Evolutionary conservation across 2,797 vertebrate genomes (phyloP).

Genomic region (Tragopan temminckii): DNA sequence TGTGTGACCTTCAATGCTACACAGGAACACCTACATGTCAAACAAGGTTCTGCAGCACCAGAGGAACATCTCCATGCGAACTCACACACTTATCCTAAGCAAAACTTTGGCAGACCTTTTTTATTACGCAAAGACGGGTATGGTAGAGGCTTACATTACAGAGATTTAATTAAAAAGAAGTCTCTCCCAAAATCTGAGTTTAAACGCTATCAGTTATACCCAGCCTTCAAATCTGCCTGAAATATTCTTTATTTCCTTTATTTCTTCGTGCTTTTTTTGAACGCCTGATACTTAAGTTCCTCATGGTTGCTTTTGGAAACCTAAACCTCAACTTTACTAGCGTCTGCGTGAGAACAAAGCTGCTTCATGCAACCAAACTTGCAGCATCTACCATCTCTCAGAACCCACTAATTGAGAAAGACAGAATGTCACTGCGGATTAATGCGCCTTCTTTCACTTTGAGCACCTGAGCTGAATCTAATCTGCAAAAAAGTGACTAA

Average conservation of each 20-base stretch:
- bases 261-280: background rate
- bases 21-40: background rate
- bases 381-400: background rate
- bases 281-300: background rate
- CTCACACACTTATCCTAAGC: background rate
- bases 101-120: background rate
- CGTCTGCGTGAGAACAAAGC: background rate
- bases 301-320: background rate
- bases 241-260: background rate
- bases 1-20: background rate
- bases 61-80: background rate
- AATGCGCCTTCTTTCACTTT: conserved; percentile 52
- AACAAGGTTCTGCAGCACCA: background rate
- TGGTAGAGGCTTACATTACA: background rate
- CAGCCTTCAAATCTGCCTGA: background rate
- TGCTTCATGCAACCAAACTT: background rate
- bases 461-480: conserved; percentile 69
- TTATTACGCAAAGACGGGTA: background rate
- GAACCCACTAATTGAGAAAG: conserved; percentile 58
- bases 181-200: background rate
- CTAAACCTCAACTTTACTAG: background rate
- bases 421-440: conserved; percentile 61
- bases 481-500: conserved; percentile 56
- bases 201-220: background rate
- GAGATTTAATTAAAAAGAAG: background rate